These are phyloP conservation scores for Chiroxiphia lanceolata DNA, from an alignment of 2,797 vertebrate species.

Conservation along the genomic window DNA sequence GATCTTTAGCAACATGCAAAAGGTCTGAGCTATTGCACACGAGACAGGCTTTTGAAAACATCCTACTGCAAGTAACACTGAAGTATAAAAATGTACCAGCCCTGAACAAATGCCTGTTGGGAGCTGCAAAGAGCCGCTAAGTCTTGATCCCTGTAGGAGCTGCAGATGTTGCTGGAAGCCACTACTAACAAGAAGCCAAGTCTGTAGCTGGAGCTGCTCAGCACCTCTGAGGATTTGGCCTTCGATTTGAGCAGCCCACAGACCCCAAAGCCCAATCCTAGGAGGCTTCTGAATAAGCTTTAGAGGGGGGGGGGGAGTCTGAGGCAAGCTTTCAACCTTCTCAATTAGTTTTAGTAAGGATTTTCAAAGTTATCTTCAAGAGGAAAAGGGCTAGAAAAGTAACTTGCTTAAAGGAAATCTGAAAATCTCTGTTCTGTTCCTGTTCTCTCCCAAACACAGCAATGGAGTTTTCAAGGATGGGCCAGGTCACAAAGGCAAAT, in stretches of 20 bases:
- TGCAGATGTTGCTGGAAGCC: conserved; percentile 34
- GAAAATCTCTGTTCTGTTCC: neutral
- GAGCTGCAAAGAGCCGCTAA: neutral
- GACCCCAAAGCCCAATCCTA: neutral
- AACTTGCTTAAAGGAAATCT: neutral
- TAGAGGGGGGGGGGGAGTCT: neutral
- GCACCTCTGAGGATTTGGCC: conserved; percentile 11
- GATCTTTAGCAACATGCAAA: neutral
- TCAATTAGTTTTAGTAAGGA: neutral
- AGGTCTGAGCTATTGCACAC: neutral
- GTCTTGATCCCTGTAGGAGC: conserved; percentile 7
- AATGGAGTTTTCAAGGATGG: neutral
- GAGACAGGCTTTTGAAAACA: neutral
- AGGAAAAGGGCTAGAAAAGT: neutral
- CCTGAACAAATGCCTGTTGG: neutral
- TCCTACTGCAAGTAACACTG: neutral
- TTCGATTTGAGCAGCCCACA: neutral
- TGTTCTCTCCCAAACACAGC: neutral
- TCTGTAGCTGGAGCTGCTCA: neutral
- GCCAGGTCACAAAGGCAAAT: neutral
- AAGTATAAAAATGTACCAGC: neutral
- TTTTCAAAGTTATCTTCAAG: conserved; percentile 8
- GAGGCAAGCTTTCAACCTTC: neutral
- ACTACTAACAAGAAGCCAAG: neutral
- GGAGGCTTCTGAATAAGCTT: neutral